Evolutionary conservation across 2,888 invertebrate genomes (phyloP).

Genomic region (Sussaba pulchella): DNA sequence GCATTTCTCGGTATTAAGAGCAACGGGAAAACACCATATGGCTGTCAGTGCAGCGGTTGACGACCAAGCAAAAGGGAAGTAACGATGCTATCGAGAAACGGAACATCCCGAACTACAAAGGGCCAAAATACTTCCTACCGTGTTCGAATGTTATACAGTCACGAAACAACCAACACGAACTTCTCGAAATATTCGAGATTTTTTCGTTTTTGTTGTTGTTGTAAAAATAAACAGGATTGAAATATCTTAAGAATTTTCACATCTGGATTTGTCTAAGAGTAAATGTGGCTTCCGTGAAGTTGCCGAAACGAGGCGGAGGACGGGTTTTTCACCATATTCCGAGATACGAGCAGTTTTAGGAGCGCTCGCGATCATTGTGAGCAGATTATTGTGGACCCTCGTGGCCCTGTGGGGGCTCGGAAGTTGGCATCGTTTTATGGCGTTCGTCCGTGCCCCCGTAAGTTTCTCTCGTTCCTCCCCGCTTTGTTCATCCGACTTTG

Average conservation of each 20-base stretch:
- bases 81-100: slow-evolving; percentile 72
- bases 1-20: slow-evolving; percentile 63
- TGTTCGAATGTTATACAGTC: not conserved
- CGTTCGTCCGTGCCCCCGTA: slow-evolving; percentile 39
- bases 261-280: slow-evolving; percentile 21
- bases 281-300: slow-evolving; percentile 17
- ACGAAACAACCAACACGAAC: not conserved
- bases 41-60: slow-evolving; percentile 66
- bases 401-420: slow-evolving; percentile 53
- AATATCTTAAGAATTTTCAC: slow-evolving; percentile 29
- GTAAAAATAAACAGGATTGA: slow-evolving; percentile 32
- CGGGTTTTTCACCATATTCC: not conserved
- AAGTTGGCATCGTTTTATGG: slow-evolving; percentile 59
- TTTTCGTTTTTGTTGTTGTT: slow-evolving; percentile 24
- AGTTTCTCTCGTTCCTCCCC: slow-evolving; percentile 40
- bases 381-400: slow-evolving; percentile 55
- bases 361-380: slow-evolving; percentile 51
- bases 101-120: slow-evolving; percentile 52
- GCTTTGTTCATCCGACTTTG: slow-evolving; percentile 70
- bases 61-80: slow-evolving; percentile 55
- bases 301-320: slow-evolving; percentile 10
- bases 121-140: slow-evolving; percentile 32
- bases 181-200: slow-evolving; percentile 6
- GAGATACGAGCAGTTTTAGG: slow-evolving; percentile 32
- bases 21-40: slow-evolving; percentile 74